phyloP scores from a whole-genome alignment of 2,888 invertebrate species.

The Baccha elongata region DNA sequence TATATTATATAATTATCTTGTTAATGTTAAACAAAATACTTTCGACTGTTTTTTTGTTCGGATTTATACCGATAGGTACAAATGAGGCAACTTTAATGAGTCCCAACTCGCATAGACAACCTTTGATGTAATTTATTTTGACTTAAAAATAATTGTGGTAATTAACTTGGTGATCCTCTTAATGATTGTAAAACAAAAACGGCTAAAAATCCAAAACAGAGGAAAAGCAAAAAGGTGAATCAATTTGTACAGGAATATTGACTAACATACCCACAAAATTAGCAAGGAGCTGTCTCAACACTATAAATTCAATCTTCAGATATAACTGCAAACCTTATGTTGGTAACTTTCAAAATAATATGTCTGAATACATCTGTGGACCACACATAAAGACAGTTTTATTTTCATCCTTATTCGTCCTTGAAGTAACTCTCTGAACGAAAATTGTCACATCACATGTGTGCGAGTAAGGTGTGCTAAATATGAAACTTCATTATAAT shows the following conservation, averaged over 20 bases:
- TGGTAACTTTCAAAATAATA: neutral
- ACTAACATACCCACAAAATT: too few relatives aligned
- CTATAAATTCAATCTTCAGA: too few relatives aligned
- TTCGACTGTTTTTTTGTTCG: neutral
- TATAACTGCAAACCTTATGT: too few relatives aligned
- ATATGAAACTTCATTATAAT: neutral
- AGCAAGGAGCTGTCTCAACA: neutral
- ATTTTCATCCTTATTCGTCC: neutral
- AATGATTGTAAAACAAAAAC: neutral
- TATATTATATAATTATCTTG: too few relatives aligned
- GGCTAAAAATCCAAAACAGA: neutral
- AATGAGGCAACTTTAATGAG: too few relatives aligned
- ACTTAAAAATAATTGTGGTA: too few relatives aligned
- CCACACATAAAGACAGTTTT: neutral
- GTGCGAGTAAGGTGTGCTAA: neutral
- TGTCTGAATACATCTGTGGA: slow-evolving; percentile 12
- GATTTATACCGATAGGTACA: too few relatives aligned
- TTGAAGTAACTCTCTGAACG: slow-evolving; percentile 3
- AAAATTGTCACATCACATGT: neutral
- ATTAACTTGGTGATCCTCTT: too few relatives aligned
- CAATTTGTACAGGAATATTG: neutral
- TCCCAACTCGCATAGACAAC: too few relatives aligned
- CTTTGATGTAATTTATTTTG: too few relatives aligned
- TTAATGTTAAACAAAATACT: neutral
- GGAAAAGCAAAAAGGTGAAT: neutral